phyloP scores from a whole-genome alignment of 2,888 invertebrate genomes.

The Sturmia bella region DNA sequence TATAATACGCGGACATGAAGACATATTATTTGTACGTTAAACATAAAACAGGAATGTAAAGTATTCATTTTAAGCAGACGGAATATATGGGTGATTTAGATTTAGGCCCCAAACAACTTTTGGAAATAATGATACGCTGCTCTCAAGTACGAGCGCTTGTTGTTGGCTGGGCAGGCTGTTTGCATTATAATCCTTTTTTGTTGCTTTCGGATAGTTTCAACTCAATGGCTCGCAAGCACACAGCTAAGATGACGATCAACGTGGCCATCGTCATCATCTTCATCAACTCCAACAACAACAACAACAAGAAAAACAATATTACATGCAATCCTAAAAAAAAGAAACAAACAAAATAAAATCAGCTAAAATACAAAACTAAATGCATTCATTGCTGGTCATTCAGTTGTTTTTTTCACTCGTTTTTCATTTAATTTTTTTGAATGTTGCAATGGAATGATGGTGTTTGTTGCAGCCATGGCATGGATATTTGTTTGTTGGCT shows the following conservation, averaged over 20 bases:
- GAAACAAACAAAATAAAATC: conserved; percentile 45
- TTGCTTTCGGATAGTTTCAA: conserved; percentile 23
- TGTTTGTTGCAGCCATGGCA: conserved; percentile 56
- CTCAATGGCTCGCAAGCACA: conserved; percentile 42
- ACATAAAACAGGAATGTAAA: conserved; percentile 66
- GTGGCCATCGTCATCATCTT: conserved; percentile 40
- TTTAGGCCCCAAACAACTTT: conserved; percentile 62
- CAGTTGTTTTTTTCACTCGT: conserved; percentile 2
- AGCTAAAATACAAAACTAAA: conserved; percentile 63
- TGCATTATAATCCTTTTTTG: background rate
- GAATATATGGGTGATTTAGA: conserved; percentile 70
- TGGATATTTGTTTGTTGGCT: conserved; percentile 54
- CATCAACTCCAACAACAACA: conserved; percentile 40
- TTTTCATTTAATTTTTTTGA: conserved; percentile 29
- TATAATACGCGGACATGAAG: conserved; percentile 57
- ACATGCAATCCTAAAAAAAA: conserved; percentile 64
- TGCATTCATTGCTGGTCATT: conserved; percentile 57
- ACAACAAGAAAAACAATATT: conserved; percentile 60
- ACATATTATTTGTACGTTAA: conserved; percentile 59
- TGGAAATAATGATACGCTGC: conserved; percentile 66
- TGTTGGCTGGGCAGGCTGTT: conserved; percentile 34
- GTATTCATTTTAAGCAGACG: conserved; percentile 64
- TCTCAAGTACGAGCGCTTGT: conserved; percentile 46
- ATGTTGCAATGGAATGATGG: conserved; percentile 50
- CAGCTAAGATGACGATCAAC: conserved; percentile 61